These are phyloP conservation scores for Okamejei kenojei DNA, from an alignment of 2,797 vertebrate genomes.

Conservation along the genomic window DNA sequence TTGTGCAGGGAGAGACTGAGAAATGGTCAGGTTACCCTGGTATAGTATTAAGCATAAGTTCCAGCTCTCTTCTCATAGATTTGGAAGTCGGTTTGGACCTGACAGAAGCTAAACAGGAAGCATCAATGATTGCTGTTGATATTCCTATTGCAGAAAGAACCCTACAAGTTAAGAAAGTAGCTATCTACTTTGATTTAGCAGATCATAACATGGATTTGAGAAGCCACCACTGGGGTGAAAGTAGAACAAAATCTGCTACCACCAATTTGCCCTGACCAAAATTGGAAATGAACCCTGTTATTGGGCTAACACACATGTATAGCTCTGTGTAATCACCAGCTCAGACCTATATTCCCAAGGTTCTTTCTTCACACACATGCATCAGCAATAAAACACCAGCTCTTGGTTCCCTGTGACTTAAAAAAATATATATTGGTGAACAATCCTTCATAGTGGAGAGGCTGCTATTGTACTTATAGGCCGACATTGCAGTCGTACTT, in stretches of 20 bases:
- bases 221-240: not conserved
- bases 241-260: not conserved
- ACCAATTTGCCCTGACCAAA: not conserved
- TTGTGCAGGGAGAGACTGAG: not conserved
- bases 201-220: not conserved
- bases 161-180: not conserved
- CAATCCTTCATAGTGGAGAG: not conserved
- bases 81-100: not conserved
- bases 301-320: not conserved
- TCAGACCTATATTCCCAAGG: not conserved
- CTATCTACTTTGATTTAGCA: not conserved
- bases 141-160: not conserved
- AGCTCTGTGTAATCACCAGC: not conserved
- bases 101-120: not conserved
- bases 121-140: not conserved
- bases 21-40: not conserved
- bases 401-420: not conserved
- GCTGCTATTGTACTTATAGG: not conserved
- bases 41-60: not conserved
- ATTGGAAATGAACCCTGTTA: not conserved
- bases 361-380: not conserved
- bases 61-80: not conserved
- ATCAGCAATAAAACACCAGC: not conserved
- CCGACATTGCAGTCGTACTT: not conserved
- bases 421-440: not conserved